Conservation (phyloP, 2,113 vertebrate genomes). For the Brienomyrus brachyistius region DNA sequence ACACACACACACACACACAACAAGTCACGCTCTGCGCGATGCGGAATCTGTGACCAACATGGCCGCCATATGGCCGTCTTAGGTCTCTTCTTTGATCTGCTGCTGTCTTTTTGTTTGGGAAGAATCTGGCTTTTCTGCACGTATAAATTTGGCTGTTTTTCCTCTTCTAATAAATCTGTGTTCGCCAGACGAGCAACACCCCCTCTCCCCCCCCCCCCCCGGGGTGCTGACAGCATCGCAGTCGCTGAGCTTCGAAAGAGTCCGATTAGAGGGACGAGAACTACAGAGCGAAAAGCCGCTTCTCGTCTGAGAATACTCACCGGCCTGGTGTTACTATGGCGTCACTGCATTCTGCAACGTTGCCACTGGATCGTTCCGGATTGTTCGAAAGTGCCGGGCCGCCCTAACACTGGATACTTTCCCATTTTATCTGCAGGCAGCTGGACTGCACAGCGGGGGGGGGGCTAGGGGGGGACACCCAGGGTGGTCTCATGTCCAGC, state of each 20-base stretch:
- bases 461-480: conserved; percentile 27
- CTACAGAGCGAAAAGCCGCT: background rate
- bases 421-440: background rate
- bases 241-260: conserved; percentile 36
- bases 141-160: conserved; percentile 33
- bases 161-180: conserved; percentile 14
- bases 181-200: conserved; percentile 1
- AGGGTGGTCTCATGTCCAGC: conserved; percentile 56
- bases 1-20: too few relatives aligned
- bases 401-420: background rate
- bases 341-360: background rate
- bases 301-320: background rate
- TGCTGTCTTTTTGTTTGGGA: conserved; percentile 39
- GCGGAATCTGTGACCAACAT: conserved; percentile 50
- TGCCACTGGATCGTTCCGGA: background rate
- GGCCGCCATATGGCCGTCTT: conserved; percentile 54
- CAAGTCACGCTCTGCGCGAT: conserved; percentile 37
- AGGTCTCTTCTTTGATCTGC: conserved; percentile 37
- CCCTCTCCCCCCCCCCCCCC: background rate
- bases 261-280: conserved; percentile 13
- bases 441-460: background rate
- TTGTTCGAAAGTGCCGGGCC: background rate
- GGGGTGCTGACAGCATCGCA: conserved; percentile 41
- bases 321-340: background rate
- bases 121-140: conserved; percentile 38